phyloP scores from a whole-genome alignment of 2,888 invertebrate species.

The Parnassius smintheus region DNA sequence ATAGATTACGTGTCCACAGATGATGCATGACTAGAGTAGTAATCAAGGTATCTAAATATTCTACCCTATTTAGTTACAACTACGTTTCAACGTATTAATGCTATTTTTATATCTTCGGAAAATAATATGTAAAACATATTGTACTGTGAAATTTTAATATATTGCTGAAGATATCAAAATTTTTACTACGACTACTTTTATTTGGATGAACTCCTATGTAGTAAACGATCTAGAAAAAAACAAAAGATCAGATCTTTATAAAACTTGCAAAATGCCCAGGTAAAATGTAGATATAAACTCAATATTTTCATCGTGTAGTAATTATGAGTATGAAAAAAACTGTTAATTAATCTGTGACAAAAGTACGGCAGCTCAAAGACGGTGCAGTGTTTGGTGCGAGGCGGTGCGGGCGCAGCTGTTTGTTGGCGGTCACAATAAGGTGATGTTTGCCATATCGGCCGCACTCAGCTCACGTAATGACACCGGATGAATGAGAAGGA shows the following conservation, averaged over 20 bases:
- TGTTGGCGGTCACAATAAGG: conserved; percentile 38
- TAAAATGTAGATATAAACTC: too few species aligned
- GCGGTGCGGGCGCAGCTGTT: conserved; percentile 31
- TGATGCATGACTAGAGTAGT: conserved; percentile 9
- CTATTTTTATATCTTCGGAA: too few species aligned
- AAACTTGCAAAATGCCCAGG: too few species aligned
- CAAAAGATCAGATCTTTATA: too few species aligned
- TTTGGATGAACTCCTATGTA: too few species aligned
- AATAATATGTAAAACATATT: too few species aligned
- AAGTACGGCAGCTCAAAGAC: conserved; percentile 64
- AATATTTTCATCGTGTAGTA: too few species aligned
- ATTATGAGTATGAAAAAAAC: background rate
- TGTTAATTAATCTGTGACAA: conserved; percentile 16
- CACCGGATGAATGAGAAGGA: conserved; percentile 31
- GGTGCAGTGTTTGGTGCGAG: conserved; percentile 52
- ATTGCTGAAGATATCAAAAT: too few species aligned
- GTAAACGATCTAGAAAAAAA: too few species aligned
- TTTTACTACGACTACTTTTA: too few species aligned
- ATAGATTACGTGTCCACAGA: conserved; percentile 42
- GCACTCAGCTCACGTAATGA: conserved; percentile 19
- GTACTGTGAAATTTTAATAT: too few species aligned
- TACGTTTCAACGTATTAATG: too few species aligned
- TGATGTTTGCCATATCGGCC: conserved; percentile 54
- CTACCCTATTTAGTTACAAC: background rate
- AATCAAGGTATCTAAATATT: conserved; percentile 1